phyloP scores from a whole-genome alignment of 2,113 vertebrate species.

The Bubo bubo region DNA sequence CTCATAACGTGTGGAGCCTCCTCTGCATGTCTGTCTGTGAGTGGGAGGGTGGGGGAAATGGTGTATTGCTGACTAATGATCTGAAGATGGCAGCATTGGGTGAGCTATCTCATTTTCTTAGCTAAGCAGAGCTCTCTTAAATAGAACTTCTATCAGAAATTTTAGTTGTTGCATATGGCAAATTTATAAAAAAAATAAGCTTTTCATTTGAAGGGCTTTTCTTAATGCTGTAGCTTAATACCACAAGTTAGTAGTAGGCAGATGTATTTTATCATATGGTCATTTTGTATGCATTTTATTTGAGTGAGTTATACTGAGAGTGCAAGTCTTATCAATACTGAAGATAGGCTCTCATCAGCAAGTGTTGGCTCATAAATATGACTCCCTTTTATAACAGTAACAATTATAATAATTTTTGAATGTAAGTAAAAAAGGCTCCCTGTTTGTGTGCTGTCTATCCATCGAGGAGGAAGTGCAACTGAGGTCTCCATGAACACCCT shows the following conservation, averaged over 20 bases:
- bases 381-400: not conserved
- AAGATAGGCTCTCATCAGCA: not conserved
- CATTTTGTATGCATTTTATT: slow-evolving; percentile 30
- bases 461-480: not conserved
- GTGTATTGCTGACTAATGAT: not conserved
- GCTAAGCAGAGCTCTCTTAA: not conserved
- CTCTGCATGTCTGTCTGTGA: no score
- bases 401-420: not conserved
- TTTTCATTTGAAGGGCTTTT: slow-evolving; percentile 55
- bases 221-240: slow-evolving; percentile 19
- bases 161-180: not conserved
- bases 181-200: slow-evolving; percentile 31
- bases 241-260: slow-evolving; percentile 29
- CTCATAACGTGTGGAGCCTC: rapidly evolving
- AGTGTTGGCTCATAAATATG: not conserved
- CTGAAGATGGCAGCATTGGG: slow-evolving; percentile 84
- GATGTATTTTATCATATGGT: slow-evolving; percentile 9
- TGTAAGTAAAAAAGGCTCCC: not conserved
- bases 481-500: not conserved
- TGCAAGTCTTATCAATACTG: not conserved
- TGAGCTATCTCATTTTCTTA: slow-evolving; percentile 42
- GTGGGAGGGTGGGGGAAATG: not conserved
- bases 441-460: not conserved
- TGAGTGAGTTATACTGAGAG: not conserved
- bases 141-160: not conserved